phyloP scores from a whole-genome alignment of 2,888 invertebrate genomes.

The Caenorhabditis sp. region DNA sequence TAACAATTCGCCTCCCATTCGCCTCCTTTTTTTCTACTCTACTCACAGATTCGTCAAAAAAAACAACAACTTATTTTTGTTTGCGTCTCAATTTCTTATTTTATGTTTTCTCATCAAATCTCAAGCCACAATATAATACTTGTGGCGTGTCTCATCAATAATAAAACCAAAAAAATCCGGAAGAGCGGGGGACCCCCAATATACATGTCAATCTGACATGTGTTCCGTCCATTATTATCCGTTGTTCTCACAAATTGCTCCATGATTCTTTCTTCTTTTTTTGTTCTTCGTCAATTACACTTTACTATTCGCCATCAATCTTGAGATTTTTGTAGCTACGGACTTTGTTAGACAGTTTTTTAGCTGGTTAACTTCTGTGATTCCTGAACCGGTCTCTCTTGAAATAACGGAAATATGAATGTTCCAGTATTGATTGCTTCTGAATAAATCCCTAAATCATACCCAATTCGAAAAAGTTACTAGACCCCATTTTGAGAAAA shows the following conservation, averaged over 20 bases:
- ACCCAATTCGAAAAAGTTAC: too few species aligned
- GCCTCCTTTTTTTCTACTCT: not conserved
- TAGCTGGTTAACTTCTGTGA: too few species aligned
- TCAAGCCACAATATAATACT: not conserved
- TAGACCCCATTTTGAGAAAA: too few species aligned
- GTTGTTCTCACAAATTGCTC: not conserved
- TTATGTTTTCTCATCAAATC: not conserved
- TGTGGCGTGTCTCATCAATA: not conserved
- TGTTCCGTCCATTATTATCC: conserved; percentile 1
- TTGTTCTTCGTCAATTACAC: not conserved
- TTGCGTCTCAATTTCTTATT: not conserved
- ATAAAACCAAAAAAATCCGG: not conserved
- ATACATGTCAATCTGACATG: conserved; percentile 1
- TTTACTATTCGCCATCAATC: too few species aligned
- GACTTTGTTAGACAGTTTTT: too few species aligned
- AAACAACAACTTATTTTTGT: not conserved
- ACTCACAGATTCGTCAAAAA: not conserved
- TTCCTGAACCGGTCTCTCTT: too few species aligned
- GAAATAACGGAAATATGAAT: too few species aligned
- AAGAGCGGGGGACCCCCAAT: not conserved
- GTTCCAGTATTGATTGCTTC: too few species aligned
- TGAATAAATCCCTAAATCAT: too few species aligned
- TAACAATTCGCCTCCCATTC: not conserved
- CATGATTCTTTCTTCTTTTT: not conserved
- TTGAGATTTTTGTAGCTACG: too few species aligned